Conservation (phyloP, 2,113 vertebrate genomes). For the Tonatia bakeri region DNA sequence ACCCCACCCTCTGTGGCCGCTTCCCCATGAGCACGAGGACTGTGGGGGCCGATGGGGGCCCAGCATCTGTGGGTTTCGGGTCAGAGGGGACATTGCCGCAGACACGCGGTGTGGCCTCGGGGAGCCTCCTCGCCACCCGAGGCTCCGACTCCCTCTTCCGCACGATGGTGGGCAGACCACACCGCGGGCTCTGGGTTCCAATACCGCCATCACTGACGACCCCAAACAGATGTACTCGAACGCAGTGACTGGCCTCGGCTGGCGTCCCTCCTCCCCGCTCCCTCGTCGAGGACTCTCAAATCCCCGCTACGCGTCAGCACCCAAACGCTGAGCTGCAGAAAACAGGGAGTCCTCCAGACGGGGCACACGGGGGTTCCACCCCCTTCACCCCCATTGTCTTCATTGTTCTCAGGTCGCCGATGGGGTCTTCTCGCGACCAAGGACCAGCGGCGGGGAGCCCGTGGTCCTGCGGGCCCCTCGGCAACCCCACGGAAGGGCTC, state of each 20-base stretch:
- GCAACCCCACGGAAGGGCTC: not conserved
- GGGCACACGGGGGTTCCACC: not conserved
- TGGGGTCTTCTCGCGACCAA: not conserved
- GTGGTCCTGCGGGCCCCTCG: not conserved
- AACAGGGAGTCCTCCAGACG: not conserved
- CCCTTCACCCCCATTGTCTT: accelerated
- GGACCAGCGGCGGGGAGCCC: not conserved
- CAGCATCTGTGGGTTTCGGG: no score
- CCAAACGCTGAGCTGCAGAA: not conserved
- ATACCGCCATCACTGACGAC: no score
- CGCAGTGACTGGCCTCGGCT: no score
- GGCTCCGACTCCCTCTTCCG: no score
- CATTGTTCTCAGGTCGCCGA: accelerated
- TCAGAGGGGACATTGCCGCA: not conserved
- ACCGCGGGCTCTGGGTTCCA: no score
- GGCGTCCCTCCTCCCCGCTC: no score
- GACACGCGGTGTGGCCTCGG: no score
- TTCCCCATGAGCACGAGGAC: not conserved
- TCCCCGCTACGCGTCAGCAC: not conserved
- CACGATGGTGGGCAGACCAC: no score
- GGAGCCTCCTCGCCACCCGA: no score
- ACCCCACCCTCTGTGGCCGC: not conserved
- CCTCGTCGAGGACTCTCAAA: not conserved
- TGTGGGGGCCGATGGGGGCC: accelerated
- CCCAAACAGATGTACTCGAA: accelerated